Evolutionary conservation across 2,797 vertebrate genomes (phyloP), one percentile per base, ranked within the genome.

Genomic region (Sebastes hubbsi): DNA sequence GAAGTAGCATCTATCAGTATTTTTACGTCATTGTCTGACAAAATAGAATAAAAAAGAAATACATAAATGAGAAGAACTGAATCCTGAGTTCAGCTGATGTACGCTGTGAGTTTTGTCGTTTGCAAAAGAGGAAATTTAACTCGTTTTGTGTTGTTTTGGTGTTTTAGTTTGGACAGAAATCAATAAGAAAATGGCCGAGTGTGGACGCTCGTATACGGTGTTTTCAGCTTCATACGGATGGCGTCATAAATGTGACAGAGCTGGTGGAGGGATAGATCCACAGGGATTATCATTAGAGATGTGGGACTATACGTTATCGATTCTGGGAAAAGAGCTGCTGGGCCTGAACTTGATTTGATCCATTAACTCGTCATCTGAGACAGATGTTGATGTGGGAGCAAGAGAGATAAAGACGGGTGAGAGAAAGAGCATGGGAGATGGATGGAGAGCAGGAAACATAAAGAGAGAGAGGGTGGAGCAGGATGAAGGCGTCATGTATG

Each of bases 271-370:
- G 60, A 61, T n/a, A 8, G 36, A 68, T 2, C 58, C 2, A 61
- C 72, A 2, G 58, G 61, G 62, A 68, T 69, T 60, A 66, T 62
- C 38, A 61, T 64, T 54, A 46, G 32, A 75, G 34, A 6, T 60
- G n/a, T 20, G 27, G 36, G 62, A 77, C 49, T 11, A 36, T 36
- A 70, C 27, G 11, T 16, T 66, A 89, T 88, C 16, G 74, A 91
- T 90, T 74, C 56, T 46, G 55, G 52, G 10, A 74, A 56, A 49
- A 27, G 52, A 76, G 61, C 38, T 0, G 72, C 83, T 52, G 63
- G 63, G 73, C 25, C 71, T 61, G 78, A 81, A 73, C 80, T 73
- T 75, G 63, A 87, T 81, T 72, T 72, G 55, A 89, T 76, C 81
- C 58, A 75, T 70, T 42, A 74, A 77, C 65, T 82, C 46, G 36